Conservation (phyloP, 2,888 invertebrate species). For the Eupithecia centaureata region DNA sequence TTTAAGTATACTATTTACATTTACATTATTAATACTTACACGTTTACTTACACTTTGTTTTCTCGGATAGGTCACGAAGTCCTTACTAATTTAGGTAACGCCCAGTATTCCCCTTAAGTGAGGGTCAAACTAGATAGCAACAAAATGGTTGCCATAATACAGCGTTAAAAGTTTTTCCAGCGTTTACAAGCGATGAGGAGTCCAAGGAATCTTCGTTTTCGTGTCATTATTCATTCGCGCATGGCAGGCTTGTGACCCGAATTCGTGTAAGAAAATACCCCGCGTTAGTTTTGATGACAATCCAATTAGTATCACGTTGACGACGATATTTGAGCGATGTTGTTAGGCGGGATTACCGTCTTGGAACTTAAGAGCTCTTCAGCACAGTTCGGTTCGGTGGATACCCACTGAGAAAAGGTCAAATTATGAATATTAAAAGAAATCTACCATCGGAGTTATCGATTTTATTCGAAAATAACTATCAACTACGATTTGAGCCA, state of each 20-base stretch:
- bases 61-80: background rate
- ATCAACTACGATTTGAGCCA: no score
- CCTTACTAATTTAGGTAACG: no score
- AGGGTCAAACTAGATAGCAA: background rate
- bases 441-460: no score
- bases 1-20: background rate
- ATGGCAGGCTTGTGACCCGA: slow-evolving; percentile 13
- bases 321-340: background rate
- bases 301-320: slow-evolving; percentile 1
- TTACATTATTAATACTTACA: background rate
- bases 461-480: no score
- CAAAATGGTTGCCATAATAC: background rate
- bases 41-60: background rate
- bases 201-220: background rate
- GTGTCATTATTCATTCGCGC: background rate
- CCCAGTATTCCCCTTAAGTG: background rate
- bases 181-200: background rate
- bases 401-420: no score
- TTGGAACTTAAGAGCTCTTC: no score
- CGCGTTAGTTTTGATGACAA: background rate
- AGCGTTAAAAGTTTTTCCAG: background rate
- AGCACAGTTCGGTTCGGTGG: no score
- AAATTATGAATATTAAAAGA: no score
- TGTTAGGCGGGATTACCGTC: background rate
- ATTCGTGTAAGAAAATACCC: slow-evolving; percentile 2